Base-by-base conservation (phyloP, 2,797 vertebrate species). In the Malurus splendens region DNA sequence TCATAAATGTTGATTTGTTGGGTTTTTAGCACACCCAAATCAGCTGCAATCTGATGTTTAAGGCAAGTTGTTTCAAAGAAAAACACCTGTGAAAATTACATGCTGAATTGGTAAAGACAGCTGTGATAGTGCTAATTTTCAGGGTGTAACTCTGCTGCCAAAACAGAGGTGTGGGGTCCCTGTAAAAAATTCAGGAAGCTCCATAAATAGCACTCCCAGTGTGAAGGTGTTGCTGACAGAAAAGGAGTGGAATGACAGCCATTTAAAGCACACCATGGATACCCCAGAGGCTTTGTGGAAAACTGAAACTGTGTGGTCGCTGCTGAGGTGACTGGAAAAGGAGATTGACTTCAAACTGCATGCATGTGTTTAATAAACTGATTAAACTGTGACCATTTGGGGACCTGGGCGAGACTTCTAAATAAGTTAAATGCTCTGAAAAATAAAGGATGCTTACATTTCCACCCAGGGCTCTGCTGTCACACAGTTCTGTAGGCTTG, bases 281-380 rank as follows among this genome's bases (percentile, higher is more conserved):
- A 87, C 88, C 93, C 90, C 64, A 87, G 76, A 89, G 94, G 89
- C 88, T 94, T 94, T 19, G 14, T 45, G 87, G 57, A 91, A 90
- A 96, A 94, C 75, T 75, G 60, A 95, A 95, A 96, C 87, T 57
- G 30, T 94, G 88, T 90, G 94, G 61, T 94, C 78, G 55, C 55
- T 93, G 70, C 70, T 70, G 47, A 83, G 67, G 70, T 85, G 91
- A 89, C 60, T 82, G 45, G 54, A 79, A 89, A 94, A 94, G 95
- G 86, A 5, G 33, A 85, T 16, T 89, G 87, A 91, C 83, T 92
- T 95, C 89, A 89, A 95, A 89, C 30, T 91, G 36, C 45, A 87
- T 56, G 84, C 65, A 87, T 90, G 77, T 93, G 54, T 93, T 93
- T 79, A 90, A 76, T 90, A 86, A 92, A 90, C 24, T 82, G 78